Evolutionary conservation across 2,113 vertebrate species (phyloP).

Genomic region (human): GRCh38 chr18:44319501-44320000

Average conservation of each 20-base stretch:
- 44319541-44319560: neutral
- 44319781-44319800: neutral
- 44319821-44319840: neutral
- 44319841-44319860: neutral
- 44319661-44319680: neutral
- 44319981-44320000: neutral
- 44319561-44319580: neutral
- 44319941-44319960: neutral
- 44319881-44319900: neutral
- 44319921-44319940: neutral
- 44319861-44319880: neutral
- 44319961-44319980: neutral
- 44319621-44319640: neutral
- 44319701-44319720: neutral
- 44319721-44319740: neutral
- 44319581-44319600: neutral
- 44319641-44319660: neutral
- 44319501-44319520: neutral
- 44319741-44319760: neutral
- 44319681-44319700: neutral
- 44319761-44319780: neutral
- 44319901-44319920: neutral
- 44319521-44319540: neutral
- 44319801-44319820: constrained; percentile 23
- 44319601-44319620: neutral